Evolutionary conservation across 1,140 invertebrate genomes (phyloP), one percentile per base, ranked within the genome.

Genomic region (Ditylenchus dipsaci): DNA sequence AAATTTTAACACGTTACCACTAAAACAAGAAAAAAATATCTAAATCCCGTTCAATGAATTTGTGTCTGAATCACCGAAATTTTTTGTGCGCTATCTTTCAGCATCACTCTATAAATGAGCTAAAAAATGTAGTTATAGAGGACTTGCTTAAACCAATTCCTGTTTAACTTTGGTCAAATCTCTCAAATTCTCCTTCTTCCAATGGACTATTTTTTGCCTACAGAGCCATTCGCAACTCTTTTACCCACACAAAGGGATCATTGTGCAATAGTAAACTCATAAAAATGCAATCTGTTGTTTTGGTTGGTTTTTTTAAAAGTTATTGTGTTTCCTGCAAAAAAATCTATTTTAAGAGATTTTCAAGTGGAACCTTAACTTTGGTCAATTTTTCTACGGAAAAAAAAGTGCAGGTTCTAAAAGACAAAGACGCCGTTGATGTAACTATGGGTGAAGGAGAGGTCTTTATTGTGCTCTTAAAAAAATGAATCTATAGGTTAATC

Each of bases 141-240:
- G 33, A 15, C 23, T 0, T 64, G 53, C 29, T 64, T 65, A 3
- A 26, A 21, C 17, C 66, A 66, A 43, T 64, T 27, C 33, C 30
- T 45, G 27, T 66, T 66, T n/a, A 30, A 23, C 26, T 27, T 63
- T 33, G 62, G 29, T 8, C 30, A 66, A 19, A 66, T 66, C n/a
- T 61, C 27, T 1, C 65, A 66, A 42, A 66, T 66, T 33, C n/a
- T 66, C 3, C 62, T 66, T 0, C 61, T 66, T 38, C 42, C 49
- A 19, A 58, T 42, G 9, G 65, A 66, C 61, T 65, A 66, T n/a
- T 66, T 66, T 53, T 13, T n/a, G 1, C 21, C 27, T 61, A 64
- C 42, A 19, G 65, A 47, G 3, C 27, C 0, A 63, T 43, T 21
- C 21, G 21, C 8, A 63, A 56, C 33, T 21, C 38, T 21, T n/a